Evolutionary conservation across 1,140 invertebrate species (phyloP).

Genomic region (Coptotermes formosanus): DNA sequence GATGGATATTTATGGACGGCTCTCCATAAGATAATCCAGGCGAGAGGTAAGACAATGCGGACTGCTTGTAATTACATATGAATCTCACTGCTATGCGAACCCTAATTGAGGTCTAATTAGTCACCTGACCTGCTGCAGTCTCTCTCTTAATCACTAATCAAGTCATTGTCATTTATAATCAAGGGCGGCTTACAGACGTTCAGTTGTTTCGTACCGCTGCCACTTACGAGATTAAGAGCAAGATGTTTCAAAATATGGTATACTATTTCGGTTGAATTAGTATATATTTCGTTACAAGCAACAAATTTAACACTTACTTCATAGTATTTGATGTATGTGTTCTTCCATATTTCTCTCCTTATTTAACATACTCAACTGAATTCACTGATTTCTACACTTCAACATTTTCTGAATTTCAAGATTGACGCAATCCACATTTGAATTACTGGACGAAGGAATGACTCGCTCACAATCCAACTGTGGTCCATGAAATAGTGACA

Average conservation of each 20-base stretch:
- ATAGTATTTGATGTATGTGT: too few relatives aligned
- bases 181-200: not conserved
- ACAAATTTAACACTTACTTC: too few relatives aligned
- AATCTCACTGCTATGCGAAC: not conserved
- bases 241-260: not conserved
- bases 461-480: too few relatives aligned
- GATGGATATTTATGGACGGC: not conserved
- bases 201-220: not conserved
- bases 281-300: too few relatives aligned
- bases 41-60: not conserved
- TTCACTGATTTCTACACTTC: too few relatives aligned
- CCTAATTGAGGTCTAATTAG: constrained; percentile 16
- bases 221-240: not conserved
- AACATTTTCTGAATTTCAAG: too few relatives aligned
- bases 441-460: too few relatives aligned
- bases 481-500: too few relatives aligned
- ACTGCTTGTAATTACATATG: not conserved
- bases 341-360: too few relatives aligned
- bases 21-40: not conserved
- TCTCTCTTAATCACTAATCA: constrained; percentile 13
- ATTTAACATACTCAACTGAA: too few relatives aligned
- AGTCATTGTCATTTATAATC: constrained; percentile 17
- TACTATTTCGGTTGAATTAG: not conserved
- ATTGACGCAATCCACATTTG: too few relatives aligned
- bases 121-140: not conserved